Evolutionary conservation across 2,888 invertebrate species (phyloP).

Genomic region (Amblyteles armatorius): DNA sequence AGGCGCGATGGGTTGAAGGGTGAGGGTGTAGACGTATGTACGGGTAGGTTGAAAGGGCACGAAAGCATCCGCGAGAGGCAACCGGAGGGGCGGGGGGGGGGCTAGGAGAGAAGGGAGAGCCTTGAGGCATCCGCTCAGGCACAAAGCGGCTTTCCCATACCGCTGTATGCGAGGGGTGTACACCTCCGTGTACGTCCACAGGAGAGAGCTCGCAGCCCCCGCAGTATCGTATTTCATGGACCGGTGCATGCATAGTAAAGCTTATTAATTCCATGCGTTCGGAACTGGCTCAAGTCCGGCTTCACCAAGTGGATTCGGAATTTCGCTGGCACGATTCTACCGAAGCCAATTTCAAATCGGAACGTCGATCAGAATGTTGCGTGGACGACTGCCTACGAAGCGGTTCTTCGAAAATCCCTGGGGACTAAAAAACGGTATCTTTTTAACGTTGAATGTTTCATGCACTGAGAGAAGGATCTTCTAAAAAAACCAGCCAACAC

Average conservation of each 20-base stretch:
- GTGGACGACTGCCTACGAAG: too few species aligned
- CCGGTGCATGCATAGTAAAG: conserved; percentile 82
- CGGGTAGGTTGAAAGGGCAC: conserved; percentile 50
- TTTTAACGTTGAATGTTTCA: too few species aligned
- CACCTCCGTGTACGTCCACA: conserved; percentile 19
- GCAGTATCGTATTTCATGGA: conserved; percentile 82
- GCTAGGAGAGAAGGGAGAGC: conserved; percentile 61
- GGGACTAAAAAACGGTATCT: too few species aligned
- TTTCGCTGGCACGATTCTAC: conserved; percentile 8
- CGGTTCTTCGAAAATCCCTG: too few species aligned
- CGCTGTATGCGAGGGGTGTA: conserved; percentile 7
- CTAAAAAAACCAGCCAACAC: too few species aligned
- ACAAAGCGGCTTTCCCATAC: conserved; percentile 73
- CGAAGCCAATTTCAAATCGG: not conserved
- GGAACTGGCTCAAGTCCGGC: conserved; percentile 79
- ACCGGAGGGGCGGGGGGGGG: conserved; percentile 19
- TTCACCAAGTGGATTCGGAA: conserved; percentile 76
- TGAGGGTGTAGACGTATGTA: conserved; percentile 33
- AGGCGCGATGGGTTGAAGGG: conserved; percentile 34
- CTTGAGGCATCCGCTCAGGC: conserved; percentile 75
- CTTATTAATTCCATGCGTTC: conserved; percentile 82
- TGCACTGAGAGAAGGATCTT: too few species aligned
- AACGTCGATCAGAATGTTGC: not conserved
- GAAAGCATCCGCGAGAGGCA: conserved; percentile 46
- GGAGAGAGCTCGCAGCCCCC: conserved; percentile 60